Evolutionary conservation across 2,888 invertebrate genomes (phyloP).

Genomic region (Pandemis heparana): DNA sequence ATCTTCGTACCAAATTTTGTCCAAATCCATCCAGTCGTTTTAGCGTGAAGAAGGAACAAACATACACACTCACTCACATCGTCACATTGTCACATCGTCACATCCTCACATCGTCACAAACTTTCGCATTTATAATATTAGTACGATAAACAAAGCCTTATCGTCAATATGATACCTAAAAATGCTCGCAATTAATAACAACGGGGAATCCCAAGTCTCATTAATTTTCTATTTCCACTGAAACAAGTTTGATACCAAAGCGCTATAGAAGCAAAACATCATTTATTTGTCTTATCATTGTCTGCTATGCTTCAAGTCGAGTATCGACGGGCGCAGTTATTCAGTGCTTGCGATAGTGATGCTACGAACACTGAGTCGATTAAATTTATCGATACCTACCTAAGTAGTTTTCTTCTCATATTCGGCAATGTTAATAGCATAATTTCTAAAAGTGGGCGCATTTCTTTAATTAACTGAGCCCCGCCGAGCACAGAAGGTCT

Average conservation of each 20-base stretch:
- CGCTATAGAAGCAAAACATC: slow-evolving; percentile 61
- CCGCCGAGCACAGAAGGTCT: too few species aligned
- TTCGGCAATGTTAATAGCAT: too few species aligned
- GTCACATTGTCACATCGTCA: too few species aligned
- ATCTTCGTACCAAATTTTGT: too few species aligned
- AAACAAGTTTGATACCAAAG: slow-evolving; percentile 27
- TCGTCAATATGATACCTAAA: background rate
- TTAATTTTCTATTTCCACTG: background rate
- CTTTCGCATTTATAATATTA: too few species aligned
- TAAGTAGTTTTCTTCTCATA: too few species aligned
- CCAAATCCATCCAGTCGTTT: too few species aligned
- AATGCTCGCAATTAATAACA: background rate
- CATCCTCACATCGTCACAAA: too few species aligned
- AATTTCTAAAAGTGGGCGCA: too few species aligned
- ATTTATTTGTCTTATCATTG: slow-evolving; percentile 79
- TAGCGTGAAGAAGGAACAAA: too few species aligned
- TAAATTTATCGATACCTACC: background rate
- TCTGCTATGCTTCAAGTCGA: slow-evolving; percentile 53
- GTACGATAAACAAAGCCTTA: background rate
- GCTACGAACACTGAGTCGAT: slow-evolving; percentile 32
- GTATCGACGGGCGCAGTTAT: slow-evolving; percentile 64
- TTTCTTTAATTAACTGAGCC: too few species aligned
- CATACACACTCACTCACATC: too few species aligned
- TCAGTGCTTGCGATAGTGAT: slow-evolving; percentile 52
- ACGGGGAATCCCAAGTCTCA: background rate